Evolutionary conservation across 2,113 vertebrate species (phyloP).

Genomic region (Chloropsis hardwickii): DNA sequence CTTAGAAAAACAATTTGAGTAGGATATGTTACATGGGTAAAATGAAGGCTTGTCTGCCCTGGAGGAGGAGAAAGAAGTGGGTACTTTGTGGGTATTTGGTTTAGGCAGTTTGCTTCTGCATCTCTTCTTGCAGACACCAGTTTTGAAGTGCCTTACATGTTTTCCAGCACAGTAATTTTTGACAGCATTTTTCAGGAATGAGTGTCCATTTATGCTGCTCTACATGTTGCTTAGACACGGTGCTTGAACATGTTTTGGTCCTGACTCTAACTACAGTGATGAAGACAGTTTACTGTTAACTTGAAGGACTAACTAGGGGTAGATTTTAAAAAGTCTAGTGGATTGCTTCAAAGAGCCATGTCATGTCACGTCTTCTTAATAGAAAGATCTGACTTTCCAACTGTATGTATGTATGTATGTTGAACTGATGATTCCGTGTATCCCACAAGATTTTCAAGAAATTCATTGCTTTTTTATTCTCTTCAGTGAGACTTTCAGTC

Average conservation of each 20-base stretch:
- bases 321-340: neutral
- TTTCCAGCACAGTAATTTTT: neutral
- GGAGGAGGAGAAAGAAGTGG: neutral
- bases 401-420: neutral
- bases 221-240: neutral
- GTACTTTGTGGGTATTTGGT: neutral
- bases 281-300: neutral
- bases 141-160: neutral
- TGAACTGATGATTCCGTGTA: neutral
- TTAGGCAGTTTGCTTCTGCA: neutral
- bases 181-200: neutral
- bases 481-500: neutral
- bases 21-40: fast-evolving
- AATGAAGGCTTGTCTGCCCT: neutral
- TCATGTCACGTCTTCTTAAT: neutral
- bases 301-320: neutral
- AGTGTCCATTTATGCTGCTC: neutral
- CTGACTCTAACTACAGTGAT: neutral
- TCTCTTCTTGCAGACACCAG: neutral
- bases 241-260: neutral
- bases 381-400: neutral
- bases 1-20: neutral
- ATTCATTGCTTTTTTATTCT: neutral
- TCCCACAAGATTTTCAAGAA: neutral
- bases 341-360: neutral